Evolutionary conservation across 2,888 invertebrate genomes (phyloP).

Genomic region (Harpalus rubripes): DNA sequence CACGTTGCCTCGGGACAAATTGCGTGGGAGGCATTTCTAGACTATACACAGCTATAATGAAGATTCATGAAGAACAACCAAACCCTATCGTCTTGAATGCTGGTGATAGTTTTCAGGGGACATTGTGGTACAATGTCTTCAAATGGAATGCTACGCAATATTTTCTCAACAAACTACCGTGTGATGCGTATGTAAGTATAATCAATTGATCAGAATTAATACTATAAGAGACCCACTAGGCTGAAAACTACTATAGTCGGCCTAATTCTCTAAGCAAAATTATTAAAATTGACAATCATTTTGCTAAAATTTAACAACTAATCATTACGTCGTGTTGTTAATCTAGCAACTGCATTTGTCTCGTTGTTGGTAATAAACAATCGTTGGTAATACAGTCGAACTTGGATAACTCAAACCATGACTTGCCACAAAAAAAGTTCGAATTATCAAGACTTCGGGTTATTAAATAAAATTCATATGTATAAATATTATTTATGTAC

Average conservation of each 20-base stretch:
- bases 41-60: constrained; percentile 78
- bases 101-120: constrained; percentile 92
- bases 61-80: constrained; percentile 77
- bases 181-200: constrained; percentile 86
- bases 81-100: constrained; percentile 87
- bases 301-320: too few relatives aligned
- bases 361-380: too few relatives aligned
- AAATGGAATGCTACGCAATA: constrained; percentile 86
- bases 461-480: too few relatives aligned
- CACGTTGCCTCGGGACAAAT: constrained; percentile 79
- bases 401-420: too few relatives aligned
- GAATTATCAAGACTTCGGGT: too few relatives aligned
- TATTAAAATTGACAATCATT: too few relatives aligned
- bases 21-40: constrained; percentile 87
- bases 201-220: background rate
- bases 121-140: constrained; percentile 88
- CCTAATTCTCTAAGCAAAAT: too few relatives aligned
- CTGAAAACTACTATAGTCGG: background rate
- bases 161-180: constrained; percentile 87
- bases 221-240: background rate
- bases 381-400: too few relatives aligned
- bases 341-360: too few relatives aligned
- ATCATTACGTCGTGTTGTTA: too few relatives aligned
- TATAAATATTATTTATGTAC: too few relatives aligned
- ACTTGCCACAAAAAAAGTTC: too few relatives aligned